phyloP scores from a whole-genome alignment of 2,797 vertebrate species.

The Ambastaia sidthimunki region DNA sequence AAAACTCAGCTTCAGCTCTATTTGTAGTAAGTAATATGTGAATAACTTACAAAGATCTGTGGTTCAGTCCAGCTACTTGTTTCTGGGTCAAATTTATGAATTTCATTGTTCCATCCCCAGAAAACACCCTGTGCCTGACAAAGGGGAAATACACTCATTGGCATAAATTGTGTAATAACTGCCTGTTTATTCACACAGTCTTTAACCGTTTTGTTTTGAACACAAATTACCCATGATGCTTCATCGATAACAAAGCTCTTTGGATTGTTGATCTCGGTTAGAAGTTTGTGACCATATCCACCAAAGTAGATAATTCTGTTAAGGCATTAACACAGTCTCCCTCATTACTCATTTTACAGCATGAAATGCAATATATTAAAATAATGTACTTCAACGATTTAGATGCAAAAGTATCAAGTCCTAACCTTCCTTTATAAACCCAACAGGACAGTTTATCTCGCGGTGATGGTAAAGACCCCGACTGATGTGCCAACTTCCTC shows the following conservation, averaged over 20 bases:
- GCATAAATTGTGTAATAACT: too few species aligned
- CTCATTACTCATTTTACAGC: neutral
- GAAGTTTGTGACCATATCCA: slow-evolving; percentile 91
- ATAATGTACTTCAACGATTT: neutral
- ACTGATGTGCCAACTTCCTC: slow-evolving; percentile 81
- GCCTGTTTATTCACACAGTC: neutral
- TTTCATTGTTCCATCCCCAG: slow-evolving; percentile 97
- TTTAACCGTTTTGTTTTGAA: neutral
- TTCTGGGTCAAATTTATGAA: slow-evolving; percentile 89
- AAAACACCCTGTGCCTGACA: slow-evolving; percentile 85
- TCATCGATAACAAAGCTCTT: slow-evolving; percentile 89
- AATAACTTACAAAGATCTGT: slow-evolving; percentile 78
- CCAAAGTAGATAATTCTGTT: slow-evolving; percentile 92
- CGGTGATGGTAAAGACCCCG: slow-evolving; percentile 86
- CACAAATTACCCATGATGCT: slow-evolving; percentile 86
- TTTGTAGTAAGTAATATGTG: neutral
- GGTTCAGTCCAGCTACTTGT: slow-evolving; percentile 85
- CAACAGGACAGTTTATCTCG: slow-evolving; percentile 95
- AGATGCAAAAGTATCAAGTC: neutral
- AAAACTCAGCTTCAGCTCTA: neutral
- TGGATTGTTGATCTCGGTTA: slow-evolving; percentile 80
- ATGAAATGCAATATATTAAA: neutral
- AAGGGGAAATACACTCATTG: neutral
- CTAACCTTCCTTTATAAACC: slow-evolving; percentile 82
- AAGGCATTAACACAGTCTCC: slow-evolving; percentile 37